A percentile compares a stretch with the other conserved stretches of the same genome.
phyloP scores from a whole-genome alignment of 2,113 vertebrate species.

The Pelodiscus sinensis region DNA sequence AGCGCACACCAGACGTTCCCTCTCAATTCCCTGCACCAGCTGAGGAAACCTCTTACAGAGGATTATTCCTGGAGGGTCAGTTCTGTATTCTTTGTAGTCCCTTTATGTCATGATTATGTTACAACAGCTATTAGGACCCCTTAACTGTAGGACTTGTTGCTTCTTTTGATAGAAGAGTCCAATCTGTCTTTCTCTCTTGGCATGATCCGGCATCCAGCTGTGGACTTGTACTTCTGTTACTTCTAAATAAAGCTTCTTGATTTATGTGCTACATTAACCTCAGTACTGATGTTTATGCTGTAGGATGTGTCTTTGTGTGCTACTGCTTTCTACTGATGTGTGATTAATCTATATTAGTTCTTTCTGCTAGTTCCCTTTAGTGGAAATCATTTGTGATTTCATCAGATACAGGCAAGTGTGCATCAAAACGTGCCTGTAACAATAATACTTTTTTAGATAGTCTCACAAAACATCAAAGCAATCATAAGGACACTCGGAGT shows the following conservation, averaged over 20 bases:
- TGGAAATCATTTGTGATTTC: constrained; percentile 42
- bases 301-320: neutral
- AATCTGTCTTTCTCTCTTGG: accelerated
- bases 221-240: neutral
- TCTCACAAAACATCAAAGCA: neutral
- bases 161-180: neutral
- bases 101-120: neutral
- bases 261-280: neutral
- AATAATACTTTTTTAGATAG: neutral
- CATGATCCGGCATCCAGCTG: neutral
- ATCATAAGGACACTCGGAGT: neutral
- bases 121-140: accelerated
- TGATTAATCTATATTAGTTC: constrained; percentile 19
- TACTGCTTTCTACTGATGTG: neutral
- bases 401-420: constrained; percentile 19
- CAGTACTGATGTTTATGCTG: neutral
- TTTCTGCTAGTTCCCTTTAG: neutral
- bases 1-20: neutral
- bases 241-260: neutral
- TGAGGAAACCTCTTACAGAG: neutral
- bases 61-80: neutral
- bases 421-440: neutral
- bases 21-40: neutral
- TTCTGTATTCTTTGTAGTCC: neutral
- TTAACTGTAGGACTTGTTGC: neutral